These are phyloP conservation scores for Choloepus hoffmanni DNA, from an alignment of 2,113 vertebrate genomes.

Conservation along the genomic window DNA sequence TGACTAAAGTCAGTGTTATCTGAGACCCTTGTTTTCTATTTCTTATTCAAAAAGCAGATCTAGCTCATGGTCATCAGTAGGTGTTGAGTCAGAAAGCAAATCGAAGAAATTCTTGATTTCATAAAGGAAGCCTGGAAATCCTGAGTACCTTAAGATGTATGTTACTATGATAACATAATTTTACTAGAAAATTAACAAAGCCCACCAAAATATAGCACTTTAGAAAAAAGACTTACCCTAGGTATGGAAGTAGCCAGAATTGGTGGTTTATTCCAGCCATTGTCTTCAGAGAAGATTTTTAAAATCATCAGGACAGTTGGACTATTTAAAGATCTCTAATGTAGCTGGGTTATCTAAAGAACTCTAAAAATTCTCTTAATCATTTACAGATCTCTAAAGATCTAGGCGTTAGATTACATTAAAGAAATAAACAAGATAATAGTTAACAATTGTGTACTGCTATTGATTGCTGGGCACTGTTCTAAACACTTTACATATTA, in stretches of 20 bases:
- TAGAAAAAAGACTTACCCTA: not conserved
- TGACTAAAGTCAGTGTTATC: not conserved
- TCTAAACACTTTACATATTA: not conserved
- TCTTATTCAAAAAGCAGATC: conserved; percentile 36
- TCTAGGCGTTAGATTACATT: not conserved
- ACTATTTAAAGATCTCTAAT: not conserved
- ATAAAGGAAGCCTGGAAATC: conserved; percentile 31
- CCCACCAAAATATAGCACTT: not conserved
- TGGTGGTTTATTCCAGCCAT: not conserved
- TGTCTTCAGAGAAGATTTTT: not conserved
- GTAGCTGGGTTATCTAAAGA: not conserved
- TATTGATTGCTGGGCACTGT: not conserved
- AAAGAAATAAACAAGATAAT: not conserved
- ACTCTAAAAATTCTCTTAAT: no score
- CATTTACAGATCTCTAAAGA: no score
- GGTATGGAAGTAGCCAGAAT: not conserved
- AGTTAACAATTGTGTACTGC: not conserved
- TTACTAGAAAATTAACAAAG: conserved; percentile 16
- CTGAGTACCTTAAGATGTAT: not conserved
- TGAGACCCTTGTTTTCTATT: conserved; percentile 13
- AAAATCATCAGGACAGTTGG: not conserved
- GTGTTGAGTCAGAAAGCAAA: conserved; percentile 17
- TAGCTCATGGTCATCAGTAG: not conserved
- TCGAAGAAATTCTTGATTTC: conserved; percentile 49
- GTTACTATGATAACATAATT: not conserved